Evolutionary conservation across 2,113 vertebrate species (phyloP).

Genomic region (Heteronetta atricapilla): DNA sequence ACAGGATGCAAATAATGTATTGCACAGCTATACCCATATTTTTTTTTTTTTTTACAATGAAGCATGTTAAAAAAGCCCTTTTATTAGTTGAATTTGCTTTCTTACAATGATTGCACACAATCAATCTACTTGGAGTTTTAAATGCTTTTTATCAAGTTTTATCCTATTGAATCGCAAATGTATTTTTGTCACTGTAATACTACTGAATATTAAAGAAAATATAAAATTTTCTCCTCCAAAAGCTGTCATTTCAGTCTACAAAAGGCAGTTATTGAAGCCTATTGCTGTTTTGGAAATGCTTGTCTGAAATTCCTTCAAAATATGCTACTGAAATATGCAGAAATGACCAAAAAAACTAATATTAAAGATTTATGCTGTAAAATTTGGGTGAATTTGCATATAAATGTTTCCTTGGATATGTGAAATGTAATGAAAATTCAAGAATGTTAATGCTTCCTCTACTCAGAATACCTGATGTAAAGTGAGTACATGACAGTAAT

Average conservation of each 20-base stretch:
- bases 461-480: neutral
- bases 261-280: constrained; percentile 36
- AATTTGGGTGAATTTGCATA: constrained; percentile 12
- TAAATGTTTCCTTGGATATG: neutral
- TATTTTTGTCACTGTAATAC: constrained; percentile 21
- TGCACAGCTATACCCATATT: neutral
- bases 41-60: neutral
- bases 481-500: constrained; percentile 5
- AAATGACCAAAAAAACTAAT: neutral
- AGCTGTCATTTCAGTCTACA: constrained; percentile 37
- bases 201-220: constrained; percentile 41
- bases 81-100: constrained; percentile 20
- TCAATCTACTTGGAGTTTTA: constrained; percentile 30
- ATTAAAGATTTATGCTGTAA: neutral
- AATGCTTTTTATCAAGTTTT: constrained; percentile 59
- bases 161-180: constrained; percentile 26
- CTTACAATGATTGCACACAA: constrained; percentile 10
- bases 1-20: constrained; percentile 6
- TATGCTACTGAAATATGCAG: constrained; percentile 2
- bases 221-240: neutral
- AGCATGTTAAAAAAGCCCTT: neutral
- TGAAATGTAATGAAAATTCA: constrained; percentile 1
- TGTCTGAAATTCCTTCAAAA: constrained; percentile 40
- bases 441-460: neutral
- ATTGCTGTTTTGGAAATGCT: constrained; percentile 25